Percentiles rank a stretch among this genome's conserved stretches.
Evolutionary conservation across 1,140 invertebrate genomes (phyloP).

Genomic region (Achroia grisella): DNA sequence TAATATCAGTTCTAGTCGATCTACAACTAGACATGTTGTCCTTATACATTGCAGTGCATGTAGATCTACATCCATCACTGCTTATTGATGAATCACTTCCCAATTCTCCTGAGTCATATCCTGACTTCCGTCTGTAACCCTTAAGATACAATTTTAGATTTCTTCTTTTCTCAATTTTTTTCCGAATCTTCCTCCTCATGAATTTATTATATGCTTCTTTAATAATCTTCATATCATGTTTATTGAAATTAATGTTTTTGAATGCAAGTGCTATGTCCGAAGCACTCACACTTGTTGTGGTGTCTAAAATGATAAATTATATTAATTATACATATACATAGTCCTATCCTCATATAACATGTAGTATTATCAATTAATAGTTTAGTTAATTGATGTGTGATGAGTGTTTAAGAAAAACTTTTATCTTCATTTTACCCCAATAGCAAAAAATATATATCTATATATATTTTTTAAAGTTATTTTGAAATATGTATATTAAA

Average conservation of each 20-base stretch:
- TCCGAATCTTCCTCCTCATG: constrained; percentile 29
- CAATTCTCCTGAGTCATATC: constrained; percentile 44
- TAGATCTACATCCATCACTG: constrained; percentile 47
- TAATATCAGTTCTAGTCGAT: constrained; percentile 22
- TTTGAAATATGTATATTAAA: too few relatives aligned
- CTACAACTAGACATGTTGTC: constrained; percentile 26
- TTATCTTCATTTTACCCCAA: too few relatives aligned
- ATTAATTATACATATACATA: too few relatives aligned
- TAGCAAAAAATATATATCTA: too few relatives aligned
- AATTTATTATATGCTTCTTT: constrained; percentile 43
- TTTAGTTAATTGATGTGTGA: too few relatives aligned
- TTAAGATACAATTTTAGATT: constrained; percentile 35
- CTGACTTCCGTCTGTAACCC: constrained; percentile 23
- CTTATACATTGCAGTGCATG: constrained; percentile 26
- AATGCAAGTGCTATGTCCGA: constrained; percentile 44
- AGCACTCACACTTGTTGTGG: constrained; percentile 41
- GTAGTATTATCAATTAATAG: too few relatives aligned
- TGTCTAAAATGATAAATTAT: constrained; percentile 29
- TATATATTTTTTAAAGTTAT: too few relatives aligned
- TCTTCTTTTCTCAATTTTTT: constrained; percentile 39
- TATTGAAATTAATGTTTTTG: constrained; percentile 44
- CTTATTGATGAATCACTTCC: constrained; percentile 49
- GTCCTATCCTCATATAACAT: too few relatives aligned
- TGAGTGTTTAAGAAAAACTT: too few relatives aligned
- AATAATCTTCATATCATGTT: constrained; percentile 40